Conservation (phyloP, 2,113 vertebrate species). For the Bostrychus sinensis region DNA sequence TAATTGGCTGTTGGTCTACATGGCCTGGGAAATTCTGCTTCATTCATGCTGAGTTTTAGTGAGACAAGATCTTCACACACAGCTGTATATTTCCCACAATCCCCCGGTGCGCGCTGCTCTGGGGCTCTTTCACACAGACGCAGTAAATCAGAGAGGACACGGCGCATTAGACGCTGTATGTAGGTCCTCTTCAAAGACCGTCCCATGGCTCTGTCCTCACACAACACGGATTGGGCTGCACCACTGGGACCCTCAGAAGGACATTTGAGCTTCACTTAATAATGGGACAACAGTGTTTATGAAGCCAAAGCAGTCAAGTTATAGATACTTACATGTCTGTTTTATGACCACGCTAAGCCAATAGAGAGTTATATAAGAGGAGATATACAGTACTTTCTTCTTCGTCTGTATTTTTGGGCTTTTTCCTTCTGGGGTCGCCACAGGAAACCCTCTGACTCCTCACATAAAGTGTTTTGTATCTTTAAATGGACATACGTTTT, state of each 20-base stretch:
- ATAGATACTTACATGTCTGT: background rate
- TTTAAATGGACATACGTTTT: too few species aligned
- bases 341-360: background rate
- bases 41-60: slow-evolving; percentile 1
- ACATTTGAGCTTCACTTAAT: too few species aligned
- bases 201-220: background rate
- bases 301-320: background rate
- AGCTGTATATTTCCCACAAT: slow-evolving; percentile 2
- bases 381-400: background rate
- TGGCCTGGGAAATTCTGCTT: too few species aligned
- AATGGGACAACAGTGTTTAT: background rate
- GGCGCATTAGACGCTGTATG: slow-evolving; percentile 6
- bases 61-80: slow-evolving; percentile 18
- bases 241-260: too few species aligned
- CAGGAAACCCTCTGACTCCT: too few species aligned
- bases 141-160: slow-evolving; percentile 38
- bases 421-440: too few species aligned
- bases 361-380: background rate
- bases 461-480: too few species aligned
- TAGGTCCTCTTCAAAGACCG: slow-evolving; percentile 24
- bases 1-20: too few species aligned
- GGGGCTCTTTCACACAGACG: slow-evolving; percentile 12
- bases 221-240: slow-evolving; percentile 23
- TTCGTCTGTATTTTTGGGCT: too few species aligned
- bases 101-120: slow-evolving; percentile 16